These are phyloP conservation scores for Germaria angustata DNA, from an alignment of 2,888 invertebrate species.

Conservation along the genomic window DNA sequence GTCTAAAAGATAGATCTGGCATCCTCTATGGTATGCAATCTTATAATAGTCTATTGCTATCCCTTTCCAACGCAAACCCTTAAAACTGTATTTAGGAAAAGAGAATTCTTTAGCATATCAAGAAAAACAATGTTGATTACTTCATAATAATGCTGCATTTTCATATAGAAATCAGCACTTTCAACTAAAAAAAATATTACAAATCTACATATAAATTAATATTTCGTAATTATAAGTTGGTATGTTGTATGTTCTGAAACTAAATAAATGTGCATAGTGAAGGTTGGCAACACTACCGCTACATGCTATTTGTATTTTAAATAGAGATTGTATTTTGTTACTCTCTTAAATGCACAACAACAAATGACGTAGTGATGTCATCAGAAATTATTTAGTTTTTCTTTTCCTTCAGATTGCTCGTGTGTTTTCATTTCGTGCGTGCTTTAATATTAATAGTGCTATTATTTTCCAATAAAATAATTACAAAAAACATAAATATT, in stretches of 20 bases:
- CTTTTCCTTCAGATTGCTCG: slow-evolving; percentile 62
- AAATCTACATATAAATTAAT: too few species aligned
- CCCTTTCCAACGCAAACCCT: slow-evolving; percentile 34
- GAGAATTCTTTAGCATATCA: neutral
- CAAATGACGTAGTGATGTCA: slow-evolving; percentile 79
- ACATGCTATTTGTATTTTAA: neutral
- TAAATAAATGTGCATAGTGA: neutral
- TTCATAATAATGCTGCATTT: neutral
- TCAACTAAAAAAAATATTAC: neutral
- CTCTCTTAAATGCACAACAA: slow-evolving; percentile 58
- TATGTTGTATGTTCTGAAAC: neutral
- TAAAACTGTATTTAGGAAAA: neutral
- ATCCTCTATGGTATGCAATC: neutral
- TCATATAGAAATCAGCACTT: neutral
- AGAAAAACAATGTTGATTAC: slow-evolving; percentile 40
- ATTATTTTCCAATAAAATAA: slow-evolving; percentile 58
- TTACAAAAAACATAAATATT: slow-evolving; percentile 32
- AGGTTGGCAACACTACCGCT: slow-evolving; percentile 32
- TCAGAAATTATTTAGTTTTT: slow-evolving; percentile 77
- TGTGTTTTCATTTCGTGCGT: slow-evolving; percentile 63
- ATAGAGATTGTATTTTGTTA: slow-evolving; percentile 2
- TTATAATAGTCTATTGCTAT: neutral
- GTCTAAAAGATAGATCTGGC: slow-evolving; percentile 7
- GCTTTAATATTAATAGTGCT: slow-evolving; percentile 50
- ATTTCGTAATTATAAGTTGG: too few species aligned